Conservation (phyloP, 2,113 vertebrate genomes). For the Ctenodactylus gundi region DNA sequence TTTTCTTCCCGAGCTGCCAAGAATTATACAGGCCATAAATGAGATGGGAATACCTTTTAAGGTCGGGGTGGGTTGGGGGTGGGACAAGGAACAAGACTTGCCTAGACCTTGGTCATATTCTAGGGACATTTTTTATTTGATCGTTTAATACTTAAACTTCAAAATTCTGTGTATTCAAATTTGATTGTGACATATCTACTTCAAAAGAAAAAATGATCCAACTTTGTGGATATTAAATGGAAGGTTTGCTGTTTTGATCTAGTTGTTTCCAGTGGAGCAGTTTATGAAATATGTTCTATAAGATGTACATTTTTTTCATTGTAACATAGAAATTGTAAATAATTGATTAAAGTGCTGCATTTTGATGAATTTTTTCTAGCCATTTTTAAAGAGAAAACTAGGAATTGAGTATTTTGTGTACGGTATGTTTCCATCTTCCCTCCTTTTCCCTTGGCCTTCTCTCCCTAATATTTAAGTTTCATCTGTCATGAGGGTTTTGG, state of each 20-base stretch:
- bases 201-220: constrained; percentile 73
- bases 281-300: constrained; percentile 91
- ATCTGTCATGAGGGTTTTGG: constrained; percentile 88
- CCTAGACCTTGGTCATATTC: constrained; percentile 80
- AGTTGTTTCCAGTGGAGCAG: constrained; percentile 85
- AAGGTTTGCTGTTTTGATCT: constrained; percentile 86
- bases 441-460: neutral
- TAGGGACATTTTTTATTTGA: constrained; percentile 81
- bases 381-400: constrained; percentile 97
- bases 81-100: constrained; percentile 48
- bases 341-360: constrained; percentile 93
- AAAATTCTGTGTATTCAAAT: constrained; percentile 81
- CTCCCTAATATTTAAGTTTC: constrained; percentile 88
- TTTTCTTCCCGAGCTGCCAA: constrained; percentile 86
- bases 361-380: constrained; percentile 97
- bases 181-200: constrained; percentile 82
- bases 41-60: constrained; percentile 82
- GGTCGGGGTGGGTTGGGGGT: constrained; percentile 28
- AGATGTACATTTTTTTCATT: constrained; percentile 93
- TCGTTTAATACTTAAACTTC: constrained; percentile 87
- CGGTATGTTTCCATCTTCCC: constrained; percentile 85
- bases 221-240: constrained; percentile 82
- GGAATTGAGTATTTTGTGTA: constrained; percentile 97
- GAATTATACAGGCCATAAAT: constrained; percentile 84
- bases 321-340: constrained; percentile 98